Evolutionary conservation across 2,888 invertebrate genomes (phyloP).

Genomic region (Erpobdella octoculata): DNA sequence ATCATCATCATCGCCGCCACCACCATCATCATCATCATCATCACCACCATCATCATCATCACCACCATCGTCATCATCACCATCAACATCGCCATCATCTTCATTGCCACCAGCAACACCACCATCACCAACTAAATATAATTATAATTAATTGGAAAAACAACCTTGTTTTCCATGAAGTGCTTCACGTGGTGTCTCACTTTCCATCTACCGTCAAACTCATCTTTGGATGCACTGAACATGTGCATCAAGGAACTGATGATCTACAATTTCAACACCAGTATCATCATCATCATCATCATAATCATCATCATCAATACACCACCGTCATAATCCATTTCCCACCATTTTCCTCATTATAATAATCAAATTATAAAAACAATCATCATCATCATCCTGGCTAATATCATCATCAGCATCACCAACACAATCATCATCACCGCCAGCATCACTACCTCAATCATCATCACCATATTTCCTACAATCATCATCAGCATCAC

Average conservation of each 20-base stretch:
- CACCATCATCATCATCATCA: neutral
- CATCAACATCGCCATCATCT: neutral
- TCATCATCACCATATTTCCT: neutral
- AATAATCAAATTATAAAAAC: too few relatives aligned
- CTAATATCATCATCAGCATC: too few relatives aligned
- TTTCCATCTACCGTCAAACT: slow-evolving; percentile 63
- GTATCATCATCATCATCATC: neutral
- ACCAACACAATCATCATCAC: too few relatives aligned
- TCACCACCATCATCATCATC: neutral
- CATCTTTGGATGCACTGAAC: slow-evolving; percentile 55
- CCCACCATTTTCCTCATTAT: neutral
- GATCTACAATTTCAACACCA: slow-evolving; percentile 55
- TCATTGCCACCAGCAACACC: neutral
- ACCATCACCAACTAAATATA: neutral
- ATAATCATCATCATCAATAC: neutral
- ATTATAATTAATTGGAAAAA: neutral
- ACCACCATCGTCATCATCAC: neutral
- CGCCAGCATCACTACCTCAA: too few relatives aligned
- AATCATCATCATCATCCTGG: too few relatives aligned
- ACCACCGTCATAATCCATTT: neutral
- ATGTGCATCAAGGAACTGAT: slow-evolving; percentile 62
- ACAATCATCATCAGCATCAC: too few relatives aligned
- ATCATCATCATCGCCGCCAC: neutral
- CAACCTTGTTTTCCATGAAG: slow-evolving; percentile 49
- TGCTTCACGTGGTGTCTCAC: slow-evolving; percentile 59